Conservation (phyloP, 2,113 vertebrate species). For the Tenebrosternarchus preto region DNA sequence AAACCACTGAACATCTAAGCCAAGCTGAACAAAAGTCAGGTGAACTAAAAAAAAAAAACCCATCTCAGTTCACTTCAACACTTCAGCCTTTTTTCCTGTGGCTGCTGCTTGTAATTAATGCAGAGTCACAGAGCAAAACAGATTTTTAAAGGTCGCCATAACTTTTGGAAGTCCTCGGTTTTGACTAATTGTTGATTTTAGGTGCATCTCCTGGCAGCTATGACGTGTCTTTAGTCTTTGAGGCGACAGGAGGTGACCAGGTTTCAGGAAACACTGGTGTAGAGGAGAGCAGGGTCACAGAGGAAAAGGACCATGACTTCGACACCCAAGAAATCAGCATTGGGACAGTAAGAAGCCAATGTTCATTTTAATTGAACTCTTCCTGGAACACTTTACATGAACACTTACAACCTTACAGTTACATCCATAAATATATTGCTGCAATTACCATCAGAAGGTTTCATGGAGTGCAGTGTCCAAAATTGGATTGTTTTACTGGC, state of each 20-base stretch:
- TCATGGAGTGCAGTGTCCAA: neutral
- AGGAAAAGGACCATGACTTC: neutral
- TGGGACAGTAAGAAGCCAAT: slow-evolving; percentile 59
- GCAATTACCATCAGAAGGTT: neutral
- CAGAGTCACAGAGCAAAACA: too few species aligned
- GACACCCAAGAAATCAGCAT: slow-evolving; percentile 65
- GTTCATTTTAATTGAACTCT: too few species aligned
- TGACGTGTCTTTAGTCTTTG: neutral
- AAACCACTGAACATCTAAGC: neutral
- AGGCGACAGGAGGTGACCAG: slow-evolving; percentile 8
- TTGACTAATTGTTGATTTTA: slow-evolving; percentile 1
- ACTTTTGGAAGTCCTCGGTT: too few species aligned
- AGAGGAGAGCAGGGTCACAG: slow-evolving; percentile 35
- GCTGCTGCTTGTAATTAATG: too few species aligned
- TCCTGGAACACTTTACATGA: neutral
- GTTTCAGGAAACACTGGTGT: neutral
- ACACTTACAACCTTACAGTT: neutral
- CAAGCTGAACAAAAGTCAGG: slow-evolving; percentile 10
- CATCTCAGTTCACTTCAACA: neutral
- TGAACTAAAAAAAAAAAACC: neutral
- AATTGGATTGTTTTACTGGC: too few species aligned
- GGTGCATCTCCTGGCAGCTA: neutral
- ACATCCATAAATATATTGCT: neutral
- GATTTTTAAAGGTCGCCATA: too few species aligned
- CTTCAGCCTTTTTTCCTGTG: too few species aligned